phyloP scores from a whole-genome alignment of 2,113 vertebrate genomes.

The Antechinus flavipes region DNA sequence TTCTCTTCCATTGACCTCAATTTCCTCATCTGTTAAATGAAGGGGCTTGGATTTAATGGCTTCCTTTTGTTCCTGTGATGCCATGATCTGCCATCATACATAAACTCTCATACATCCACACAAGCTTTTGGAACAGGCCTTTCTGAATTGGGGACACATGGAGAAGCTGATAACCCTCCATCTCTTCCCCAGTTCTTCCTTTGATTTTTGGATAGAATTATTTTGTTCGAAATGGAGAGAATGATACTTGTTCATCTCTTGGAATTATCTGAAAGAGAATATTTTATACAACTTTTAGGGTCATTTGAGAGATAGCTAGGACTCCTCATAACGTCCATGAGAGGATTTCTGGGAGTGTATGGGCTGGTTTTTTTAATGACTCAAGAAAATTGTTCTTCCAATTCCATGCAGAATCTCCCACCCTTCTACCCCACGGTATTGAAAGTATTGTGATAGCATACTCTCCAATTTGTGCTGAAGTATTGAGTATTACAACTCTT shows the following conservation, averaged over 20 bases:
- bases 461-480: conserved; percentile 9
- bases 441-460: conserved; percentile 13
- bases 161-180: not conserved
- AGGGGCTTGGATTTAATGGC: not conserved
- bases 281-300: not conserved
- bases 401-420: not conserved
- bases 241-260: not conserved
- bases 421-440: rapidly evolving
- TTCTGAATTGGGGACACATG: not conserved
- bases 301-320: not conserved
- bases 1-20: not conserved
- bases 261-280: not conserved
- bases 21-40: not conserved
- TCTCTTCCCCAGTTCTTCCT: not conserved
- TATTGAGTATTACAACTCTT: not conserved
- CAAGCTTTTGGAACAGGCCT: not conserved
- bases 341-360: not conserved
- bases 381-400: not conserved
- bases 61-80: not conserved
- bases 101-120: not conserved
- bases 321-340: not conserved
- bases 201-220: not conserved
- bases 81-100: not conserved
- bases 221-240: not conserved
- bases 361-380: not conserved